Base-by-base conservation (phyloP, 2,888 invertebrate genomes). In the Pyrrhosoma nymphula region DNA sequence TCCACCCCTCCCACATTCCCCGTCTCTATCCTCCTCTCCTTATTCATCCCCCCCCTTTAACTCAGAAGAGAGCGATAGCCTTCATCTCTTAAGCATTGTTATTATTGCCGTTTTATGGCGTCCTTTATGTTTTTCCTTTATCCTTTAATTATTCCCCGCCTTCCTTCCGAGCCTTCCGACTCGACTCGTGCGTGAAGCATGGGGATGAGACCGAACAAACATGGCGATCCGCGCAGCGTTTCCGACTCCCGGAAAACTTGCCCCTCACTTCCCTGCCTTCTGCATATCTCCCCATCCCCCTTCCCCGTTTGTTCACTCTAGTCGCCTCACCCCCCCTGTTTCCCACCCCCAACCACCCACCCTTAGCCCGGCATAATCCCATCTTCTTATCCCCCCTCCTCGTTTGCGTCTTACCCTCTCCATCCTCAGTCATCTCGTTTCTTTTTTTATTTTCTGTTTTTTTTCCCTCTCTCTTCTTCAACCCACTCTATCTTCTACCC, bases 51-150 rank as follows among this genome's bases (percentile, higher is more conserved):
- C 10, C 56, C 26, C 56, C 56, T 56, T 26, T 14, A n/a, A 18
- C 39, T 26, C 26, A 26, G 14, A 26, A 55, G 56, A 56, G 4
- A 0, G 0, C 56, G 30, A 14, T 0, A 20, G 26, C 56, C 20
- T 60, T 91, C 90, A 60, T 91, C 39, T 18, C 23, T 90, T 56
- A 60, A 82, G 82, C n/a, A 82, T 82, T 82, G 82, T 35, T 82
- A 30, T 82, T 82, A 82, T 82, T 35, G 82, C 82, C 82, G 82
- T 82, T 82, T 82, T 82, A 82, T 82, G 82, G 82, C 82, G 82
- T 82, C 35, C 82, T 82, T 82, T 35, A 30, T 35, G 30, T 30
- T 82, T 30, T 14, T 60, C 20, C 20, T 35, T 82, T 14, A 35
- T 82, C 35, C 82, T 82, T 82, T 82, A 82, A 82, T 82, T 82